Base-by-base conservation (phyloP, 2,888 invertebrate genomes). In the Drosophila aldrichi region DNA sequence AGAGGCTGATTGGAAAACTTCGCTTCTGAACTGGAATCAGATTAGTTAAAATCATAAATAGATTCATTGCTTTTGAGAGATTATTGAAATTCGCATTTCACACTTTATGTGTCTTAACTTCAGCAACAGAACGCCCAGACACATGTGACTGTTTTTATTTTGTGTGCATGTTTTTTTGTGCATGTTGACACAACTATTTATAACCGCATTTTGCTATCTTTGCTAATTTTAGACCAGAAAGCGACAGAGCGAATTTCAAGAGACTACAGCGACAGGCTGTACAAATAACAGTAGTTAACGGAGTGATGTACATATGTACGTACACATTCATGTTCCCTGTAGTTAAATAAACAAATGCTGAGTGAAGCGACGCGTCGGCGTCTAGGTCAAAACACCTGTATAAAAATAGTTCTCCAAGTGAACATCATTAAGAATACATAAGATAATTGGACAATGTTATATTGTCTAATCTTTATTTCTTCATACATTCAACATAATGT, bases 111-210 rank as follows among this genome's bases (percentile, higher is more conserved):
- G 43, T 62, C 59, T 65, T 57, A 60, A 66, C 54, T 48, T 54
- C 63, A 57, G 25, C 40, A 61, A 56, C 43, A 46, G 49, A 70
- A 68, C 56, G 46, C 48, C 58, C 56, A 72, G 65, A 68, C 64
- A 57, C 81, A 79, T 63, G 67, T 74, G 83, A 88, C 80, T 70
- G 16, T 29, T 32, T 22, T 52, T 32, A 25, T 36, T 51, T 38
- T 4, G n/a, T n/a, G n/a, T n/a, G n/a, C n/a, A n/a, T n/a, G n/a
- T 52, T 52, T 71, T 72, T 32, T 18, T 49, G 6, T 69, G 79
- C 65, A 70, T 89, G 71, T 86, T 87, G 74, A 77, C 77, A 65
- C 58, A 89, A 90, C 89, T 86, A 86, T 90, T 86, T 86, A 86
- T 87, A 86, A 77, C 75, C 74, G 70, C 56, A 62, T 67, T 75